Conservation (phyloP, 2,888 invertebrate genomes). For the Athalia rosae region DNA sequence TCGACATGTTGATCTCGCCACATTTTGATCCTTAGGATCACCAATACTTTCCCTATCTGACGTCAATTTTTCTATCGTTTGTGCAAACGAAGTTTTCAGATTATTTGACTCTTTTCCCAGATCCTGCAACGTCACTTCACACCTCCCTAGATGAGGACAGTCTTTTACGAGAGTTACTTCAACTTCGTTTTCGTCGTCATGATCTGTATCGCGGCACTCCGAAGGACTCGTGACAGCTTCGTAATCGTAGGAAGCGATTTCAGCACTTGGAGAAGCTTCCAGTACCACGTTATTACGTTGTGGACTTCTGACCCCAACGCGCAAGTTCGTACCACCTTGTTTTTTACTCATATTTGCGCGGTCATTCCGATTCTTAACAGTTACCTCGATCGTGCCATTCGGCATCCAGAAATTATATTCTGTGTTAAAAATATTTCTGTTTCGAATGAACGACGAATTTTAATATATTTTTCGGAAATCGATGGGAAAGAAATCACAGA, state of each 20-base stretch:
- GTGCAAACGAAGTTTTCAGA: slow-evolving; percentile 20
- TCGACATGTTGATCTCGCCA: not conserved
- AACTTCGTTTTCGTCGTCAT: not conserved
- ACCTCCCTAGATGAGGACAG: not conserved
- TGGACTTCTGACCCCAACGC: slow-evolving; percentile 9
- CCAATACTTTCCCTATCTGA: not conserved
- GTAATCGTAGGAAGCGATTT: slow-evolving; percentile 54
- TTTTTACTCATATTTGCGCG: slow-evolving; percentile 18
- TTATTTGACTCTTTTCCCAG: not conserved
- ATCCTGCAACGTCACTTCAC: not conserved
- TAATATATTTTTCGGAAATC: too few relatives aligned
- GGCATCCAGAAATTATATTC: not conserved
- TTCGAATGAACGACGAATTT: too few relatives aligned
- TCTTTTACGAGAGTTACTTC: not conserved
- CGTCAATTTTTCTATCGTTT: slow-evolving; percentile 24
- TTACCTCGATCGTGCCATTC: not conserved
- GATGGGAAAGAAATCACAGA: too few relatives aligned
- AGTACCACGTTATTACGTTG: slow-evolving; percentile 4
- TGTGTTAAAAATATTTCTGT: not conserved
- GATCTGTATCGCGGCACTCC: slow-evolving; percentile 50
- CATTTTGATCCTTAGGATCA: not conserved
- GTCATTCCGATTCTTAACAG: slow-evolving; percentile 16
- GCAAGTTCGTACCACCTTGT: not conserved
- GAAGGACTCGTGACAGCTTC: slow-evolving; percentile 57
- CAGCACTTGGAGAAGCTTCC: slow-evolving; percentile 30